These are phyloP conservation scores for Pelagia noctiluca DNA, from an alignment of 30 jellyfish, hydroid and myxozoan genomes.

Conservation along the genomic window DNA sequence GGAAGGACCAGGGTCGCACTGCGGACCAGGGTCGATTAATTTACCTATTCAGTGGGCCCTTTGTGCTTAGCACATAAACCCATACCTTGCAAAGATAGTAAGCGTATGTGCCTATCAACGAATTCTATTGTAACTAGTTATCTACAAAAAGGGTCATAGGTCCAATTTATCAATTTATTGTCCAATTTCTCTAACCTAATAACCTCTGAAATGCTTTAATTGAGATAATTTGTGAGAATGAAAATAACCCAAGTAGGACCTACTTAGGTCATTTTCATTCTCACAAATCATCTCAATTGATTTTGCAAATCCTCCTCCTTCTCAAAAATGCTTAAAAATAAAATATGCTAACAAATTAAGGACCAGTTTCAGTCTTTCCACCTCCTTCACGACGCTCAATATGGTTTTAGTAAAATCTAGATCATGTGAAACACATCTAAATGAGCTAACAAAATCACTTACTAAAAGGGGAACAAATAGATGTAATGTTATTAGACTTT, in stretches of 20 bases:
- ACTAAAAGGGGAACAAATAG: constrained; percentile 3
- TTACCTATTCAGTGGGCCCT: too few species aligned
- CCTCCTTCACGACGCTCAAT: constrained; percentile 4
- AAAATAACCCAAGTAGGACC: too few species aligned
- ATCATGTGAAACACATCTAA: constrained; percentile 3
- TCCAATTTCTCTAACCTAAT: constrained; percentile 50
- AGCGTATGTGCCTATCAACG: too few species aligned
- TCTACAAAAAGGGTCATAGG: constrained; percentile 51
- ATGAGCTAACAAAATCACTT: background rate
- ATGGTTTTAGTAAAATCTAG: constrained; percentile 6
- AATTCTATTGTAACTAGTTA: constrained; percentile 37
- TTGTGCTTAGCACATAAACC: too few species aligned
- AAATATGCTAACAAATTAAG: constrained; percentile 7
- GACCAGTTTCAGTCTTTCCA: constrained; percentile 12
- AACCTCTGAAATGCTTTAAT: too few species aligned
- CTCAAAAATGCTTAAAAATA: constrained; percentile 45
- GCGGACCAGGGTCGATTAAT: too few species aligned
- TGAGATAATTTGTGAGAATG: too few species aligned
- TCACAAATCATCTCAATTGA: too few species aligned
- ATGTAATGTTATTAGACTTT: constrained; percentile 11
- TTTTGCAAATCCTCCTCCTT: too few species aligned
- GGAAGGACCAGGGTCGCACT: too few species aligned
- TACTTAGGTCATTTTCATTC: too few species aligned
- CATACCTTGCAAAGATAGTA: too few species aligned
- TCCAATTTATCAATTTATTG: constrained; percentile 46